Percentiles rank a stretch among this genome's conserved stretches.
These are phyloP conservation scores for Irena cyanogastra DNA, from an alignment of 2,113 vertebrate genomes.

Conservation along the genomic window DNA sequence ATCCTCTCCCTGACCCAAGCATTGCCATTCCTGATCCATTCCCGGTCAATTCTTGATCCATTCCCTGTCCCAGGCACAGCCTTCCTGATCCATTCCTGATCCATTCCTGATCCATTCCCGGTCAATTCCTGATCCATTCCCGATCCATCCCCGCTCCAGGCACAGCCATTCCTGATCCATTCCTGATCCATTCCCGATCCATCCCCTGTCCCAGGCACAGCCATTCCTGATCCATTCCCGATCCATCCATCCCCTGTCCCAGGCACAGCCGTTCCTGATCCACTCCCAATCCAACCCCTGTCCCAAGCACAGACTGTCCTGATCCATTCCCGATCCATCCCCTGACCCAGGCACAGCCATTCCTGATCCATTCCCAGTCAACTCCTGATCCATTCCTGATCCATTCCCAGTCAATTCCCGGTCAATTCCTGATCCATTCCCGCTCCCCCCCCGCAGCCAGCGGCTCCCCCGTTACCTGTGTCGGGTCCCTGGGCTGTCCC, in stretches of 20 bases:
- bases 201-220: background rate
- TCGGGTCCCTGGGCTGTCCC: background rate
- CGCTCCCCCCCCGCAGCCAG: background rate
- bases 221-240: background rate
- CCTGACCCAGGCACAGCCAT: too few relatives aligned
- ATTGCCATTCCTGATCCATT: background rate
- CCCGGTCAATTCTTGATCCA: background rate
- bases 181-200: background rate
- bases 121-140: background rate
- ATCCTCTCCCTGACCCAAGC: too few relatives aligned
- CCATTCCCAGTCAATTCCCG: background rate
- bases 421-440: background rate
- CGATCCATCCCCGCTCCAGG: background rate
- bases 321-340: too few relatives aligned
- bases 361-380: background rate
- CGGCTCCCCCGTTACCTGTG: background rate
- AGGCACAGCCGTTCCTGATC: too few relatives aligned
- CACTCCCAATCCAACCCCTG: accelerated
- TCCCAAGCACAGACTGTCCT: too few relatives aligned
- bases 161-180: background rate
- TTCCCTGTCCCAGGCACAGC: too few relatives aligned
- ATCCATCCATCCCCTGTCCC: too few relatives aligned
- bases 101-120: background rate
- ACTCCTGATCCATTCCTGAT: background rate
- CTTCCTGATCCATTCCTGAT: background rate